Evolutionary conservation across 2,888 invertebrate species (phyloP), one percentile per base, ranked within the genome.

Genomic region (Tuberolachnus salignus): DNA sequence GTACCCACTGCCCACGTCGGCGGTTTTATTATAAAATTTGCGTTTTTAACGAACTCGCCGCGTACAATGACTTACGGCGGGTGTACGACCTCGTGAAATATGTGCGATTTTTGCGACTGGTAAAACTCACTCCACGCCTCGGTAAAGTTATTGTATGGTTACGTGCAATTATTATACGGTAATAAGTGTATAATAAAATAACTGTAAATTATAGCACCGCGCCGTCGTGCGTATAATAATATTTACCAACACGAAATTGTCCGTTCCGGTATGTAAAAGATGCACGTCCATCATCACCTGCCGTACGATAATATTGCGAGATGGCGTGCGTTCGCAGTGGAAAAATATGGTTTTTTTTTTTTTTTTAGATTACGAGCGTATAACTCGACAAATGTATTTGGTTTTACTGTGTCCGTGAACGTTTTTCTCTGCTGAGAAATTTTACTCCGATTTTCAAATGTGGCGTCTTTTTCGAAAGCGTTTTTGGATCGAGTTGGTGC

Each of bases 41-140:
- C 6, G 6, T 34, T 34, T 69, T 69, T 53, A 16, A 16, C 19
- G 34, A 53, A 19, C 70, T 57, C 21, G 21, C 23, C 11, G 70
- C 21, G 70, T 70, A 55, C 71, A 19, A 57, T 71, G 57, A 57
- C 61, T 63, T 44, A 44, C 19, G 49, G 13, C 10, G 21, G n/a
- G n/a, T n/a, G n/a, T n/a, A 51, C 21, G 55, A 55, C 42, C 55
- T 55, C 21, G 1, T 16, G 16, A n/a, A 16, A n/a, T n/a, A 23
- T 67, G 34, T 64, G 26, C 49, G 49, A 13, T 55, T 70, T n/a
- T 44, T 70, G 42, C 10, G 19, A 44, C 55, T 16, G 42, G 42
- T 21, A 21, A 44, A 70, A 70, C 42, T 71, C 16, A 70, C 57
- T n/a, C n/a, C n/a, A 16, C 57, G 1, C n/a, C 21, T 26, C 14